These are phyloP conservation scores for Carlito syrichta DNA, from an alignment of 2,113 vertebrate genomes.

Conservation along the genomic window DNA sequence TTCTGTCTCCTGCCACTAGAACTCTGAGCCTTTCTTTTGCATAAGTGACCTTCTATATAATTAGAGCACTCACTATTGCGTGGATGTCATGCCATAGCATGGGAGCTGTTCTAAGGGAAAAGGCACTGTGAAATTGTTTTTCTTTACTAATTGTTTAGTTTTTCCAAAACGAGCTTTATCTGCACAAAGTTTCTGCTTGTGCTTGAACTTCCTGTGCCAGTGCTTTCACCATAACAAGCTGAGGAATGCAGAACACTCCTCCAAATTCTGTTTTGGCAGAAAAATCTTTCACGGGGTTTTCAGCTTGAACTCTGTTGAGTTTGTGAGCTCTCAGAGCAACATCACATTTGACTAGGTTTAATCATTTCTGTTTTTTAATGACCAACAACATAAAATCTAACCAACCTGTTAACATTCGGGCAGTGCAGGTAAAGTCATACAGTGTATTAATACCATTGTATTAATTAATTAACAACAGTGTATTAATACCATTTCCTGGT, in stretches of 20 bases:
- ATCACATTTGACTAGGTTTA: slow-evolving; percentile 50
- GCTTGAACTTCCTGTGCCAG: slow-evolving; percentile 31
- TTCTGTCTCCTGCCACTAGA: background rate
- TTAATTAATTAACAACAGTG: too few species aligned
- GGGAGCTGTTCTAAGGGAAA: background rate
- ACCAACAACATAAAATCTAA: slow-evolving; percentile 47
- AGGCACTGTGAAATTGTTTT: background rate
- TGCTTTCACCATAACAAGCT: slow-evolving; percentile 45
- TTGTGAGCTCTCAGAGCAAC: slow-evolving; percentile 67
- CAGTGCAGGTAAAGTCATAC: background rate
- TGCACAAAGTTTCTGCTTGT: slow-evolving; percentile 50
- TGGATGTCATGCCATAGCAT: background rate
- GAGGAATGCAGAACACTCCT: slow-evolving; percentile 70
- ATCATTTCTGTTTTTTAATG: slow-evolving; percentile 60
- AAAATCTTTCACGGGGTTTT: slow-evolving; percentile 40
- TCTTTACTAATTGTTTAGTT: background rate
- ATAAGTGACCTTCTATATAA: background rate
- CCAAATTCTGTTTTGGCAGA: slow-evolving; percentile 71
- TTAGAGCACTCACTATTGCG: background rate
- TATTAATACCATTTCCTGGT: background rate
- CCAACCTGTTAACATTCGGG: slow-evolving; percentile 50
- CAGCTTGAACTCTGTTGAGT: slow-evolving; percentile 55
- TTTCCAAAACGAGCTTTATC: slow-evolving; percentile 15
- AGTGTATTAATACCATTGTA: slow-evolving; percentile 2
- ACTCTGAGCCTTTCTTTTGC: background rate